Evolutionary conservation across 2,888 invertebrate genomes (phyloP).

Genomic region (Epirrhoe tristata): DNA sequence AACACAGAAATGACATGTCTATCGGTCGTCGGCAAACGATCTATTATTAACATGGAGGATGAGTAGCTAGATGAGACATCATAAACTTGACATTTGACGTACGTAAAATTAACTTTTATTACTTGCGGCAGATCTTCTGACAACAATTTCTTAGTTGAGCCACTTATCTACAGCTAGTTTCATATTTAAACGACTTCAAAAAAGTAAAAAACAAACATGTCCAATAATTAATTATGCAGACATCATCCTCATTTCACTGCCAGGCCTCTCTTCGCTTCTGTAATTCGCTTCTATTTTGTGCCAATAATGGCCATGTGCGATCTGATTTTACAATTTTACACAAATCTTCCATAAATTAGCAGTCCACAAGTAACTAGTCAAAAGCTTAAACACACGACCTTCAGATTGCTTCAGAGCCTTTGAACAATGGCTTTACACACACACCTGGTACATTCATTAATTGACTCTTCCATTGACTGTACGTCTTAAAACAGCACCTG

Average conservation of each 20-base stretch:
- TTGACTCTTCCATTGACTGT: constrained; percentile 53
- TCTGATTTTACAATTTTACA: too few species aligned
- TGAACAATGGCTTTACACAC: too few species aligned
- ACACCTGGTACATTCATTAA: too few species aligned
- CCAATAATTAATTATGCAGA: too few species aligned
- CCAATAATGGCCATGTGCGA: too few species aligned
- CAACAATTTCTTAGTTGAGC: neutral
- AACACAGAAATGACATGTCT: constrained; percentile 78
- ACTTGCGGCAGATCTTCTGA: neutral
- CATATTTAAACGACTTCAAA: neutral
- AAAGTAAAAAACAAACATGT: neutral
- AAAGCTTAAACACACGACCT: too few species aligned
- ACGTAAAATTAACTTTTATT: neutral
- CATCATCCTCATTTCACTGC: too few species aligned
- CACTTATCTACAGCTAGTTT: neutral
- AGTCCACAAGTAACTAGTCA: too few species aligned
- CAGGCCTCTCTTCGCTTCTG: too few species aligned
- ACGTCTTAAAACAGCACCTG: constrained; percentile 65
- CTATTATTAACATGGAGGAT: constrained; percentile 48
- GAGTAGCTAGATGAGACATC: constrained; percentile 14
- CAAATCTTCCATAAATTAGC: too few species aligned
- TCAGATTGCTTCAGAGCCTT: too few species aligned
- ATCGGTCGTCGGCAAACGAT: constrained; percentile 61
- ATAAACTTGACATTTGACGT: neutral
- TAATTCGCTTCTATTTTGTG: too few species aligned